Base-by-base conservation (phyloP, 2,888 invertebrate genomes). In the Notodonta ziczac region DNA sequence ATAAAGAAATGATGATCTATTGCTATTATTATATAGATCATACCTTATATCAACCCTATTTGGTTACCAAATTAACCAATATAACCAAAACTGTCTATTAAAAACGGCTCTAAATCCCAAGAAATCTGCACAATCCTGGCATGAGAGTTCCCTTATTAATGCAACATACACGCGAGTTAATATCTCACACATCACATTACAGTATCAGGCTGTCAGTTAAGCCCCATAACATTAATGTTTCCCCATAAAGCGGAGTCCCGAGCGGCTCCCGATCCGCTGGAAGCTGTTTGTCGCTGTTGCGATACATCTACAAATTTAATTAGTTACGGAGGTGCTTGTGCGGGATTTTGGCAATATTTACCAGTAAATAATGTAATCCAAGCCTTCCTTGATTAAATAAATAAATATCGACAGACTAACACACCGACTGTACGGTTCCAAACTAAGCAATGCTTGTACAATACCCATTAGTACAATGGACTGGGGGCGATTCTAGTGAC, bases 101-200 rank as follows among this genome's bases (percentile, higher is more conserved):
- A 24, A 24, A 2, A 24, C 24, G 24, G 24, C 24, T 24, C 24
- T 2, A 24, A 24, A 24, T 24, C 24, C 24, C 24, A 24, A 24
- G 24, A 24, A 24, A 24, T 24, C 44, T 12, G 5, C 44, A 44
- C 3, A 44, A 12, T 44, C 12, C 10, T 3, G 14, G 5, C 3
- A 50, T 5, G 14, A 14, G 14, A 50, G 5, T 50, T 6, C 0
- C 46, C 14, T 50, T 14, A 50, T 50, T 8, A 7, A 14, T 14
- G 14, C n/a, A 50, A 6, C 48, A 13, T 50, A 14, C 48, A 50
- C 14, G 14, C n/a, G 48, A 14, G 16, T 50, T 52, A 52, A 52
- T 52, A 32, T 35, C 52, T 52, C 52, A 32, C 52, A 52, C 52
- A 52, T 52, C 52, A 52, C 52, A 52, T 52, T 52, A 52, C 52